Evolutionary conservation across 1,140 invertebrate genomes (phyloP), one percentile per base, ranked within the genome.

Genomic region (Pseudobourletiella spinata): DNA sequence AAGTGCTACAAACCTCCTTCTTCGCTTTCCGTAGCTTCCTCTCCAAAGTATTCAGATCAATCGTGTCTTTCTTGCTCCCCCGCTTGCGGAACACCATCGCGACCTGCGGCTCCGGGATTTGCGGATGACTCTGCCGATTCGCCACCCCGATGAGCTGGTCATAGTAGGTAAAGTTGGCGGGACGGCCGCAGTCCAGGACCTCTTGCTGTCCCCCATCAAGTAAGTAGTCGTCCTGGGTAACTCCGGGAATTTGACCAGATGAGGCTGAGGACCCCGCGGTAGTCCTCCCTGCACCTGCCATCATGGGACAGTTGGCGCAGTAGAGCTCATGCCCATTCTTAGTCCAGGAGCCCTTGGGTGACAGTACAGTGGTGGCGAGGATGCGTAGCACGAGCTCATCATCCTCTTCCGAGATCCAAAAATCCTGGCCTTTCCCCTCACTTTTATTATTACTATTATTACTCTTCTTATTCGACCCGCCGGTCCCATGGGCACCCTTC

Each of bases 91-190:
- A 90, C 75, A 88, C 86, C 43, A 87, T 79, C 20, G 86, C 84
- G 15, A 43, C 85, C 76, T 80, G 77, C 26, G 83, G 83, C 71
- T 86, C 84, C 35, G 84, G 83, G 32, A 84, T 80, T 60, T 82
- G 73, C 1, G 81, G 80, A 74, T 85, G 84, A 64, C 80, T 81
- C 64, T 82, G 83, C 61, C 89, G 76, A 70, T 88, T 84, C 15
- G 85, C 82, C 44, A 93, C 83, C 26, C 89, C 89, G 46, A 87
- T 82, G 50, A 93, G 76, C 76, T 89, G 89, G 72, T 91, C 89
- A 76, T 91, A 91, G 73, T 88, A 87, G 14, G 89, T 91, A 72
- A 86, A 88, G 76, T 91, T 91, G 0, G 88, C 63, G 35, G 55
- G 59, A 48, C 60, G 18, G 20, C 89, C 89, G 78, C 89, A 91